Evolutionary conservation across 1,140 invertebrate genomes (phyloP).

Genomic region (Caenorhabditis inopinata): DNA sequence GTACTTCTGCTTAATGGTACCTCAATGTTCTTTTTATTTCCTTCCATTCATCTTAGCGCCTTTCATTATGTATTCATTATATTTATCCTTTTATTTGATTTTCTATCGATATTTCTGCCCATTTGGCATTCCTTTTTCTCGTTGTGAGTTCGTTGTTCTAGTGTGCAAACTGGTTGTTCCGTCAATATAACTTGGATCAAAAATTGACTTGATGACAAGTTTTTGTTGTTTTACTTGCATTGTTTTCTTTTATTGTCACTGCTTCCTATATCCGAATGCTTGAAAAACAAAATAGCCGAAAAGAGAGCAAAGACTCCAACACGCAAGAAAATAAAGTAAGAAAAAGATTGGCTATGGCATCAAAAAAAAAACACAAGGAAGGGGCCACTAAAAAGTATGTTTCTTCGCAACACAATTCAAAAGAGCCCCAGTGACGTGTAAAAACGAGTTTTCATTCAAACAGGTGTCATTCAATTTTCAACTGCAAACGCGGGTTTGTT

Average conservation of each 20-base stretch:
- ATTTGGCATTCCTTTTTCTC: background rate
- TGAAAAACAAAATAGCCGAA: background rate
- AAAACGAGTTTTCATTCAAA: background rate
- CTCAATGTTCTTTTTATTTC: background rate
- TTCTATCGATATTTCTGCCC: background rate
- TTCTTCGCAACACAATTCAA: background rate
- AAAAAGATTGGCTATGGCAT: constrained; percentile 3
- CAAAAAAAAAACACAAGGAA: background rate
- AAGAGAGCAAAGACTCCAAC: constrained; percentile 27
- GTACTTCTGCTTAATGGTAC: background rate
- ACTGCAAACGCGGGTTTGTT: background rate
- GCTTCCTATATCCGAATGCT: background rate
- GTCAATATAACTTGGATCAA: too few relatives aligned
- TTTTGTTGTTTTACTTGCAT: background rate
- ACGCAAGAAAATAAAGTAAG: constrained; percentile 17
- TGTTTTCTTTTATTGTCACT: background rate
- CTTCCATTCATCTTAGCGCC: background rate
- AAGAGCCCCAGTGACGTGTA: background rate
- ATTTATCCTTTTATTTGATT: background rate
- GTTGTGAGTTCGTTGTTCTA: background rate
- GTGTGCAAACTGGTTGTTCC: too few relatives aligned
- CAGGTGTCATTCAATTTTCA: background rate
- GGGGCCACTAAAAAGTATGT: background rate
- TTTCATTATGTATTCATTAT: background rate
- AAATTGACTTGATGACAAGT: background rate